Conservation (phyloP, 1,140 invertebrate genomes). For the Papilio polyxenes region DNA sequence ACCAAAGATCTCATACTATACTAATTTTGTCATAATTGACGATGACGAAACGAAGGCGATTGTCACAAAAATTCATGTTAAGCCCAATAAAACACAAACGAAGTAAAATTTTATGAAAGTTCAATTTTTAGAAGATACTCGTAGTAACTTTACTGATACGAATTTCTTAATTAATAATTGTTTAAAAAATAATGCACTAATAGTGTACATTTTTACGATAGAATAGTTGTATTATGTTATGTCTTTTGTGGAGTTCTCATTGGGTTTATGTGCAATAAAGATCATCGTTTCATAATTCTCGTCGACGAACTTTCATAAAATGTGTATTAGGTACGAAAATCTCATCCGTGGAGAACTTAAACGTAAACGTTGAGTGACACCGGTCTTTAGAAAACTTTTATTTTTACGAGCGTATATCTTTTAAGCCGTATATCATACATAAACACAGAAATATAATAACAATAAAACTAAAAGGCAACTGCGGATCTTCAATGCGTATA, state of each 20-base stretch:
- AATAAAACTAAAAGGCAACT: conserved; percentile 39
- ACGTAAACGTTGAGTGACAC: conserved; percentile 13
- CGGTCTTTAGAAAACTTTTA: conserved; percentile 35
- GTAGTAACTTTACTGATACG: too few species aligned
- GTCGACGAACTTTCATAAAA: neutral
- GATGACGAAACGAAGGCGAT: too few species aligned
- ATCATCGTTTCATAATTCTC: neutral
- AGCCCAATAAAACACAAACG: too few species aligned
- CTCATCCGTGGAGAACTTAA: conserved; percentile 10
- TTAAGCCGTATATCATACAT: conserved; percentile 31
- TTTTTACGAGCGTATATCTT: conserved; percentile 28
- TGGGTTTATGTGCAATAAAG: neutral
- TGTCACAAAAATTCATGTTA: too few species aligned
- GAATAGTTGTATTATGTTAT: neutral
- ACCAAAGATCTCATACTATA: too few species aligned
- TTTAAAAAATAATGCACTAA: too few species aligned
- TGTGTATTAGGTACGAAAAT: neutral
- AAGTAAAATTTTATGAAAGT: too few species aligned
- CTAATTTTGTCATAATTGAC: too few species aligned
- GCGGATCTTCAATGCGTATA: conserved; percentile 17
- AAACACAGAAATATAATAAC: conserved; percentile 39
- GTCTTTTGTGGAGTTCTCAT: neutral
- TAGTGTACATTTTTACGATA: neutral
- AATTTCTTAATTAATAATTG: too few species aligned
- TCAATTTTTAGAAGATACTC: too few species aligned